Evolutionary conservation across 2,113 vertebrate species (phyloP).

Genomic region (Dascyllus trimaculatus): DNA sequence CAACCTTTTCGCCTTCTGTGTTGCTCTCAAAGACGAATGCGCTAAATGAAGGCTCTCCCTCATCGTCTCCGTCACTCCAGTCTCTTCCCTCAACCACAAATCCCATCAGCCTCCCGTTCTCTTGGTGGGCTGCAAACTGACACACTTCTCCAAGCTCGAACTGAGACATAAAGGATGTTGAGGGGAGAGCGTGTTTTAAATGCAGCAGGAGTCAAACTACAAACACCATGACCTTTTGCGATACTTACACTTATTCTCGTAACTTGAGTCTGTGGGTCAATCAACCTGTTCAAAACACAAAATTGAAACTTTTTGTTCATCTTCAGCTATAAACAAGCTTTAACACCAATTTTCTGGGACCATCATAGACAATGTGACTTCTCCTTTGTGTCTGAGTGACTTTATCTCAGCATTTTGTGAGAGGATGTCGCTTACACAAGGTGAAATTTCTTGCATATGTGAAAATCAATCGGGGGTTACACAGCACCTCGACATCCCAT

Average conservation of each 20-base stretch:
- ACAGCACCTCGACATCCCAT: not conserved
- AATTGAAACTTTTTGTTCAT: not conserved
- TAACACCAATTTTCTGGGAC: not conserved
- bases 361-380: not conserved
- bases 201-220: not conserved
- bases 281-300: slow-evolving; percentile 86
- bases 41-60: slow-evolving; percentile 87
- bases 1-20: slow-evolving; percentile 97
- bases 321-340: not conserved
- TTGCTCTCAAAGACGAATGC: slow-evolving; percentile 97
- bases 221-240: not conserved
- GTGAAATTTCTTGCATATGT: not conserved
- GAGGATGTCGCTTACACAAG: not conserved
- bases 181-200: not conserved
- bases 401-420: not conserved
- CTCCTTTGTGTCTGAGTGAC: not conserved
- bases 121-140: slow-evolving; percentile 95
- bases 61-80: slow-evolving; percentile 77
- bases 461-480: not conserved
- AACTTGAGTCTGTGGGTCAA: slow-evolving; percentile 98
- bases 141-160: slow-evolving; percentile 92
- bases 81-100: slow-evolving; percentile 90
- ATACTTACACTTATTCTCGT: slow-evolving; percentile 93
- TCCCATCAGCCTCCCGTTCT: slow-evolving; percentile 94
- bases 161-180: slow-evolving; percentile 73